These are phyloP conservation scores for Pyxicephalus adspersus DNA, from an alignment of 2,113 vertebrate species.

Conservation along the genomic window DNA sequence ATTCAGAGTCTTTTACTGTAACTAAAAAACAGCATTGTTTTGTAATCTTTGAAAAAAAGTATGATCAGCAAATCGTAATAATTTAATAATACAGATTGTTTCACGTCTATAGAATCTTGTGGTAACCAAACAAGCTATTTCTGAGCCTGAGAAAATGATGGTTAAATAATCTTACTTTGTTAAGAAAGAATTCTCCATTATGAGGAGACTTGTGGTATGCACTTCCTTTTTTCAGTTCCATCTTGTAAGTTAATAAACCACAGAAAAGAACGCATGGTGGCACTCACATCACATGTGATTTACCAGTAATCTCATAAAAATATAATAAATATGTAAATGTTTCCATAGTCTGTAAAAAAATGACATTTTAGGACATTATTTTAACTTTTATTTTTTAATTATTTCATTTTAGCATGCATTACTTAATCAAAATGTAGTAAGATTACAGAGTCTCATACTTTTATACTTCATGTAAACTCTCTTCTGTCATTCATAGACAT, in stretches of 20 bases:
- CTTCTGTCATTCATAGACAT: too few species aligned
- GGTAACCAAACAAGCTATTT: background rate
- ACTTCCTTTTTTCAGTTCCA: constrained; percentile 45
- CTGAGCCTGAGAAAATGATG: background rate
- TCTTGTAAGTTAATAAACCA: constrained; percentile 8
- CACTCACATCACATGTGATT: constrained; percentile 14
- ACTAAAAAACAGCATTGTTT: too few species aligned
- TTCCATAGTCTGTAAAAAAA: background rate
- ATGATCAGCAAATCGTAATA: too few species aligned
- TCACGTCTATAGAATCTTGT: background rate
- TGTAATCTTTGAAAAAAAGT: too few species aligned
- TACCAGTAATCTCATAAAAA: background rate
- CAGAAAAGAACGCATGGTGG: constrained; percentile 34
- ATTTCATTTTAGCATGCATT: too few species aligned
- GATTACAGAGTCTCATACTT: too few species aligned
- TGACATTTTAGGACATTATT: background rate
- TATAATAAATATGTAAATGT: background rate
- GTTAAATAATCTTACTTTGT: background rate
- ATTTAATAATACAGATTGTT: background rate
- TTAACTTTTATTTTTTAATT: too few species aligned
- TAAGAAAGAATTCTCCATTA: constrained; percentile 33
- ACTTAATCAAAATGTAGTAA: too few species aligned
- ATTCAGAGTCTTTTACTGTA: too few species aligned
- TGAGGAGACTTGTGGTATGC: background rate
- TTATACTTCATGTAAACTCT: too few species aligned